Evolutionary conservation across 2,113 vertebrate species (phyloP), one percentile per base, ranked within the genome.

Genomic region (Myiopsitta monachus): DNA sequence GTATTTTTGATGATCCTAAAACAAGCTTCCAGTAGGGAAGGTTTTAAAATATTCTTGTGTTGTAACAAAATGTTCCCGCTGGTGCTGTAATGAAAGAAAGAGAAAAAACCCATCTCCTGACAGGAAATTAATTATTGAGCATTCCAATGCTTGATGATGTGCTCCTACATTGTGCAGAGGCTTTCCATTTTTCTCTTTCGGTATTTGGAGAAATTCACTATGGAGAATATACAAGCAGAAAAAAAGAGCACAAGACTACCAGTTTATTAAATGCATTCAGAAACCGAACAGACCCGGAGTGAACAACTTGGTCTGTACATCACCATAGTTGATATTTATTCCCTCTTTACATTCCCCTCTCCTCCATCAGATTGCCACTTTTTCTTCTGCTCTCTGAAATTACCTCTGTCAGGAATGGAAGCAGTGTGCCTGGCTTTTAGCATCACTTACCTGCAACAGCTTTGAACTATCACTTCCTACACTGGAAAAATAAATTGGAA

Each of bases 81-180:
- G 67, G 91, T 91, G 67, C 30, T 80, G 33, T 61, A 95, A 90
- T n/a, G 85, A 87, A 95, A 92, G 74, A 82, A 55, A n/a, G 7
- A 62, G 6, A 26, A 19, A 91, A 80, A 7, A 1, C 0, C 5
- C 9, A 70, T 76, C 69, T 85, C 55, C 91, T 92, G 87, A 90
- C 81, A 96, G 89, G 83, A 95, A 96, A 94, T 95, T 94, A 97
- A 97, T 96, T 94, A 92, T 94, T 94, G 43, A 96, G 51, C 36
- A 54, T 87, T 89, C 39, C 72, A 67, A 41, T 59, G 59, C 90
- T 85, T 89, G 83, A 70, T 7, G 41, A 91, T 75, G 81, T 0
- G 0, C 67, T 94, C 92, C 79, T 83, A 95, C 68, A 51, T 92
- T 92, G 88, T 70, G 90, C 1, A 1, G 70, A 92, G 84, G 78